Percentiles rank a stretch among this genome's conserved stretches.
Evolutionary conservation across 2,797 vertebrate species (phyloP).

Genomic region (Chiroxiphia lanceolata): DNA sequence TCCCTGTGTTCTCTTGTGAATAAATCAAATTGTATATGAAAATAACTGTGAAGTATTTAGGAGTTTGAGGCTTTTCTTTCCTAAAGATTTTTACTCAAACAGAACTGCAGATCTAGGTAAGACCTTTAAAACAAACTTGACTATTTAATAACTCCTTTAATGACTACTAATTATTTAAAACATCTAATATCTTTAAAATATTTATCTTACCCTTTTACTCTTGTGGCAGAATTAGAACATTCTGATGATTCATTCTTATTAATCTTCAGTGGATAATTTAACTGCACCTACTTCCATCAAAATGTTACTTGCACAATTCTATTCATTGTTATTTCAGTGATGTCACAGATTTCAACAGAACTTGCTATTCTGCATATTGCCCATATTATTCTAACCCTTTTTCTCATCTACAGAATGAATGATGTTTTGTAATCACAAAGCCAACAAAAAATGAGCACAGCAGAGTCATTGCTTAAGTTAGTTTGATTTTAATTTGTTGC

Average conservation of each 20-base stretch:
- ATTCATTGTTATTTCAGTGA: slow-evolving; percentile 24
- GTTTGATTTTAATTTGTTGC: not conserved
- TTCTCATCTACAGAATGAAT: not conserved
- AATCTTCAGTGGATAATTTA: slow-evolving; percentile 13
- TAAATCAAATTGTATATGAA: not conserved
- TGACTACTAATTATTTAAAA: slow-evolving; percentile 8
- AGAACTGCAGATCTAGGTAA: not conserved
- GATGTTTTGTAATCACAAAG: not conserved
- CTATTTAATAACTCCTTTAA: not conserved
- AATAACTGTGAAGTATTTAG: not conserved
- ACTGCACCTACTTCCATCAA: slow-evolving; percentile 22
- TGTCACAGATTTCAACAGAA: not conserved
- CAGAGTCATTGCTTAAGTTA: not conserved
- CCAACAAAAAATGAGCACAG: not conserved
- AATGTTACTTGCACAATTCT: slow-evolving; percentile 13
- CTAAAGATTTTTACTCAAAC: not conserved
- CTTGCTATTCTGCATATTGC: not conserved
- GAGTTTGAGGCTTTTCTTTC: not conserved
- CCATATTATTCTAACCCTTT: not conserved
- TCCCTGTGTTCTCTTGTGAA: not conserved
- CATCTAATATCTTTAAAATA: slow-evolving; percentile 21
- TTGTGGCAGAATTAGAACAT: not conserved
- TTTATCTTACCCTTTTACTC: slow-evolving; percentile 13
- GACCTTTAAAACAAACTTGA: not conserved
- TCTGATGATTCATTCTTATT: slow-evolving; percentile 34